Evolutionary conservation across 1,140 invertebrate genomes (phyloP).

Genomic region (Cyclargus thomasi): DNA sequence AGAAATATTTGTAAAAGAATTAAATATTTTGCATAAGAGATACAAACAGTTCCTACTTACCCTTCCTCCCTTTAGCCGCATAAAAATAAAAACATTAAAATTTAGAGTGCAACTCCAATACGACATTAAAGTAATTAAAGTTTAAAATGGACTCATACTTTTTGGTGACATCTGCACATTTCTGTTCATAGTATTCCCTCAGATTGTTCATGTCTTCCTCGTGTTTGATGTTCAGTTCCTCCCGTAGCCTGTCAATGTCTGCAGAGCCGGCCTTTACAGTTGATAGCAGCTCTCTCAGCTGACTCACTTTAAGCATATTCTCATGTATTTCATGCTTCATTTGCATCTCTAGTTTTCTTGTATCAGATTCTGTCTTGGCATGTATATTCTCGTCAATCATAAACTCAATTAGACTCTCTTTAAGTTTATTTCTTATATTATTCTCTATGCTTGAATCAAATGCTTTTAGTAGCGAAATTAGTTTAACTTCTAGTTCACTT

Average conservation of each 20-base stretch:
- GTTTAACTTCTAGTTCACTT: constrained; percentile 54
- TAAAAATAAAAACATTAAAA: background rate
- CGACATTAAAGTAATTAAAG: background rate
- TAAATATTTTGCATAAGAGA: constrained; percentile 10
- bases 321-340: constrained; percentile 59
- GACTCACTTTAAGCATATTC: constrained; percentile 64
- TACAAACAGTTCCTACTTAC: background rate
- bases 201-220: constrained; percentile 85
- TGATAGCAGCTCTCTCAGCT: constrained; percentile 59
- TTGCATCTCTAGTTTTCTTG: constrained; percentile 65
- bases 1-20: constrained; percentile 20
- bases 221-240: constrained; percentile 79
- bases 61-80: background rate
- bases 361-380: constrained; percentile 63
- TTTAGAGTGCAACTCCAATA: background rate
- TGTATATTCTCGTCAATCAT: constrained; percentile 68
- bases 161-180: constrained; percentile 85
- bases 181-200: constrained; percentile 85
- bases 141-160: constrained; percentile 67
- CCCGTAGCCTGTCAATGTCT: constrained; percentile 72
- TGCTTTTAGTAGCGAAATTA: constrained; percentile 58
- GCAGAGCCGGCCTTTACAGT: constrained; percentile 72
- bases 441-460: constrained; percentile 60
- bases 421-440: constrained; percentile 63
- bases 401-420: constrained; percentile 73